Conservation (phyloP, 2,888 invertebrate species). For the Tipula lateralis region DNA sequence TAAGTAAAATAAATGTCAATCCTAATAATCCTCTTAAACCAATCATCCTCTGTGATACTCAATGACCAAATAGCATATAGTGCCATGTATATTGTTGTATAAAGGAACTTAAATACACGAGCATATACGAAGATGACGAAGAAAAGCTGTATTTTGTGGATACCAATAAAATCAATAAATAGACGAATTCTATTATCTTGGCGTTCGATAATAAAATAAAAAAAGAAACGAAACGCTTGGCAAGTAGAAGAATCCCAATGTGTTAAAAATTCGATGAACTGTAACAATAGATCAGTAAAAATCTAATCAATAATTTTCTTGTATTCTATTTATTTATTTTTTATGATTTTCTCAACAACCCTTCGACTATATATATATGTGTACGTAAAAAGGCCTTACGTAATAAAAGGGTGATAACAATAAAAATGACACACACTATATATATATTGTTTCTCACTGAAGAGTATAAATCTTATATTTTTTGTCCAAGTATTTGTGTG, state of each 20-base stretch:
- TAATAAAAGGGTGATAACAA: not conserved
- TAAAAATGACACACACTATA: slow-evolving; percentile 13
- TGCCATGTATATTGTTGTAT: not conserved
- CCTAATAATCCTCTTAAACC: slow-evolving; percentile 19
- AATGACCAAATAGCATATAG: not conserved
- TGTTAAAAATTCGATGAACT: slow-evolving; percentile 11
- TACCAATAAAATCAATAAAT: slow-evolving; percentile 13
- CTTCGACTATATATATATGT: not conserved
- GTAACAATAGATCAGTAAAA: slow-evolving; percentile 1
- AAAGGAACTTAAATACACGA: not conserved
- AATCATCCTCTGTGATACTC: slow-evolving; percentile 11
- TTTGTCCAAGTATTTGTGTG: not conserved
- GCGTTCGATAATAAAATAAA: not conserved
- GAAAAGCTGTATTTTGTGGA: not conserved
- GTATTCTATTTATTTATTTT: not conserved
- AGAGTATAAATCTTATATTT: not conserved
- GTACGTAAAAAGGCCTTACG: not conserved
- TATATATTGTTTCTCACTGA: not conserved
- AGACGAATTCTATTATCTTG: slow-evolving; percentile 19
- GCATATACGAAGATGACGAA: too few relatives aligned
- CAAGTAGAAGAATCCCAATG: not conserved
- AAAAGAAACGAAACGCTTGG: not conserved
- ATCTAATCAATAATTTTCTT: slow-evolving; percentile 24
- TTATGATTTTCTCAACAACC: not conserved
- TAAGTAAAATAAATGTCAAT: slow-evolving; percentile 24